A percentile compares a stretch with the other conserved stretches of the same genome.
phyloP scores from a whole-genome alignment of 2,797 vertebrate species.

The Todus mexicanus region DNA sequence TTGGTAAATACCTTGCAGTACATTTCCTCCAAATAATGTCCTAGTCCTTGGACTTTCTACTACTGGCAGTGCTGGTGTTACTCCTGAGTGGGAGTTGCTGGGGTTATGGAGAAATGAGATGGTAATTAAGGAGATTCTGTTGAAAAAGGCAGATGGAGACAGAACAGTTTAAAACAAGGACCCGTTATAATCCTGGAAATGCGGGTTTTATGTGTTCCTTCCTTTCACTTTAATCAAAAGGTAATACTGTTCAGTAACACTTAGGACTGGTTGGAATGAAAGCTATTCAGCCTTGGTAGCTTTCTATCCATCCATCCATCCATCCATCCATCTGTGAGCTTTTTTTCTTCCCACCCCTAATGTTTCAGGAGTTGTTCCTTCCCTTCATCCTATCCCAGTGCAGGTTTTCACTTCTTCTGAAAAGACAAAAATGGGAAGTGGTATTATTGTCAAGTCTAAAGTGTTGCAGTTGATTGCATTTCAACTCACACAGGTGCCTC shows the following conservation, averaged over 20 bases:
- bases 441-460: background rate
- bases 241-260: background rate
- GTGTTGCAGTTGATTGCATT: background rate
- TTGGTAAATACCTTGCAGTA: background rate
- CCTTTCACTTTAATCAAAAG: background rate
- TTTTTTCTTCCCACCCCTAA: background rate
- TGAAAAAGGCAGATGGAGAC: background rate
- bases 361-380: background rate
- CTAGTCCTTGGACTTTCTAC: background rate
- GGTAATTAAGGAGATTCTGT: background rate
- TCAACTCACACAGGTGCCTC: background rate
- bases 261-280: background rate
- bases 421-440: background rate
- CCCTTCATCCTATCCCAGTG: background rate
- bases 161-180: background rate
- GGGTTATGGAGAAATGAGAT: background rate
- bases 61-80: fast-evolving
- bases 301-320: background rate
- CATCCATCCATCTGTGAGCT: background rate
- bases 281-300: background rate
- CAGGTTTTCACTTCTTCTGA: background rate
- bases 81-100: background rate
- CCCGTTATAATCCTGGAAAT: background rate
- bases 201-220: background rate
- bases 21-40: background rate